Evolutionary conservation across 2,113 vertebrate species (phyloP).

Genomic region (Rhineura floridana): DNA sequence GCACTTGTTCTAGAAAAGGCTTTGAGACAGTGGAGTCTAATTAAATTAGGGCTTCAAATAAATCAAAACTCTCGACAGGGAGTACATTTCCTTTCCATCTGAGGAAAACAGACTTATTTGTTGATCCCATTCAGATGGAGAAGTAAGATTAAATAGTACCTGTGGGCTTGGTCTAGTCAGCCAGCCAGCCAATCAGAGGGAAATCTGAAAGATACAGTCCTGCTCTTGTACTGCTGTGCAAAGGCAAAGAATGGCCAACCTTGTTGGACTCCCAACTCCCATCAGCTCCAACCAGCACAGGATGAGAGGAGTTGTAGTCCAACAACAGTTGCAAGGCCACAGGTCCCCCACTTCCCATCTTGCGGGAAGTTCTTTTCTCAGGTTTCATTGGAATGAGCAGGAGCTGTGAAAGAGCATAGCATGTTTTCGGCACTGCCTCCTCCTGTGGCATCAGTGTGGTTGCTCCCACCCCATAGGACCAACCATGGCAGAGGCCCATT

Average conservation of each 20-base stretch:
- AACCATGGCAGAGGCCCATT: too few relatives aligned
- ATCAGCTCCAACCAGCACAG: too few relatives aligned
- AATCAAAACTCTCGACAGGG: constrained; percentile 19
- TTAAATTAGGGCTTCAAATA: constrained; percentile 43
- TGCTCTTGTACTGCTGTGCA: not conserved
- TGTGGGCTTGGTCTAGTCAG: constrained; percentile 48
- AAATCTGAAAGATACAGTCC: not conserved
- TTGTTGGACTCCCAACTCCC: too few relatives aligned
- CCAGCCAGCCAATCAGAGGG: constrained; percentile 9
- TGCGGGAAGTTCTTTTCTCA: too few relatives aligned
- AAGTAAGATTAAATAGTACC: constrained; percentile 54
- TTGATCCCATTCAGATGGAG: constrained; percentile 43
- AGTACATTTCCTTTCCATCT: constrained; percentile 45
- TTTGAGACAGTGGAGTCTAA: constrained; percentile 57
- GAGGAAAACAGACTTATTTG: constrained; percentile 49
- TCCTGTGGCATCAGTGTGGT: too few relatives aligned
- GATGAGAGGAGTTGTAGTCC: too few relatives aligned
- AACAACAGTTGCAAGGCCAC: too few relatives aligned
- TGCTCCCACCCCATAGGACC: too few relatives aligned
- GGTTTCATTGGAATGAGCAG: too few relatives aligned
- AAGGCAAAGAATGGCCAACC: not conserved
- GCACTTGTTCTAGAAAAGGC: constrained; percentile 43
- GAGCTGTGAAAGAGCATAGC: too few relatives aligned
- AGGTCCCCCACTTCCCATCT: too few relatives aligned
- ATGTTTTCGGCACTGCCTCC: too few relatives aligned